A percentile compares a stretch with the other conserved stretches of the same genome.
Conservation (phyloP, 2,888 invertebrate species). For the Cheilosia vernalis region DNA sequence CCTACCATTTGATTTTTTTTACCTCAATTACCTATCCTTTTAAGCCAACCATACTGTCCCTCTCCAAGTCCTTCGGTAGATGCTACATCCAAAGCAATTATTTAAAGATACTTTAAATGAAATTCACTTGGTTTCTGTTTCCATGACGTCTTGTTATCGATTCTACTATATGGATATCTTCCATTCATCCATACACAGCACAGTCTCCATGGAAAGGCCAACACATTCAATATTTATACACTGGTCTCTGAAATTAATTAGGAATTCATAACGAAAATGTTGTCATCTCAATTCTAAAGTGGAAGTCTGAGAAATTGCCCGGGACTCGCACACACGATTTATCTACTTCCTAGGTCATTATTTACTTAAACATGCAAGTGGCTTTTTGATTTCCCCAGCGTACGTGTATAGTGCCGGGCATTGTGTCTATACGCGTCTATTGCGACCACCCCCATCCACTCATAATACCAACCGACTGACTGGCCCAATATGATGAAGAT, state of each 20-base stretch:
- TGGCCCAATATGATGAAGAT: background rate
- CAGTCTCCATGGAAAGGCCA: slow-evolving; percentile 7
- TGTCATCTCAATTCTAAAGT: slow-evolving; percentile 26
- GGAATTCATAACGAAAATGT: slow-evolving; percentile 67
- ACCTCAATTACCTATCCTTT: too few relatives aligned
- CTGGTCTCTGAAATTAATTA: slow-evolving; percentile 64
- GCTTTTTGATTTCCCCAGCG: slow-evolving; percentile 61
- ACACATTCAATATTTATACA: slow-evolving; percentile 67
- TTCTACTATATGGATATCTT: slow-evolving; percentile 28
- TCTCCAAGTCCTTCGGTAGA: too few relatives aligned
- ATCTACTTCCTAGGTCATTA: slow-evolving; percentile 65
- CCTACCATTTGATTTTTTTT: too few relatives aligned
- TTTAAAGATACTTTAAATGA: too few relatives aligned
- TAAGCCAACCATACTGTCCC: too few relatives aligned
- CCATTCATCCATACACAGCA: slow-evolving; percentile 4
- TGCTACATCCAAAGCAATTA: too few relatives aligned
- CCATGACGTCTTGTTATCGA: slow-evolving; percentile 24
- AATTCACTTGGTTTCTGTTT: too few relatives aligned
- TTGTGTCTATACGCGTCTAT: background rate
- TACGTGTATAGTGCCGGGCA: background rate
- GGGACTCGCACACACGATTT: slow-evolving; percentile 51
- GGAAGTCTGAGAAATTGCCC: background rate
- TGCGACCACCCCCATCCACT: slow-evolving; percentile 9
- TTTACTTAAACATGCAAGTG: slow-evolving; percentile 51
- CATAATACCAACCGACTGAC: slow-evolving; percentile 18